Evolutionary conservation across 2,113 vertebrate genomes (phyloP).

Genomic region (Nesospiza acunhae): DNA sequence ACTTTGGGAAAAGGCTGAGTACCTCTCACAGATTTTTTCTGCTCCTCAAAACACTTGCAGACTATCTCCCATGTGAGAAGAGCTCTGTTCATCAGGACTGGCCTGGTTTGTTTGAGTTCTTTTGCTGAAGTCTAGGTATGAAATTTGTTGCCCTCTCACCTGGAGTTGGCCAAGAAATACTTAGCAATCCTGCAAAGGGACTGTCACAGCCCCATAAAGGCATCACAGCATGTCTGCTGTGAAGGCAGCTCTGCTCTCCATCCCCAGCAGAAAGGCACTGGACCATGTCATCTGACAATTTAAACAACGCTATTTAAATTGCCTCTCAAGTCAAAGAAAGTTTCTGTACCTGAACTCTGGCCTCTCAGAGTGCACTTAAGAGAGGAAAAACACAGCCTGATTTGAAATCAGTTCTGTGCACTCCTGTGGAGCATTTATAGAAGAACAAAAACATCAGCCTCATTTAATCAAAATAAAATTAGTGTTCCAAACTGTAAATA

Average conservation of each 20-base stretch:
- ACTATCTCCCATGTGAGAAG: neutral
- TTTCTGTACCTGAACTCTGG: constrained; percentile 26
- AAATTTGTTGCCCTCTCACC: neutral
- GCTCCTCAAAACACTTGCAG: neutral
- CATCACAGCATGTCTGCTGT: neutral
- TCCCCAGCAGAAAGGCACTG: neutral
- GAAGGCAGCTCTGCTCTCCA: neutral
- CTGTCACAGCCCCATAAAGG: neutral
- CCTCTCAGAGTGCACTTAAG: neutral
- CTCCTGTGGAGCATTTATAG: neutral
- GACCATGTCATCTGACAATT: neutral
- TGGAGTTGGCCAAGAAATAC: neutral
- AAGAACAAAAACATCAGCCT: constrained; percentile 2
- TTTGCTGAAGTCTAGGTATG: neutral
- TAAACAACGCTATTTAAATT: constrained; percentile 9
- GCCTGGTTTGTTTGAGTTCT: neutral
- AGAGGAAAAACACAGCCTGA: neutral
- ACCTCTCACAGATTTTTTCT: neutral
- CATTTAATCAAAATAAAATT: neutral
- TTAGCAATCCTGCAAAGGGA: neutral
- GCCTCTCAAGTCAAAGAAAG: neutral
- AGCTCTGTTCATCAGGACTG: neutral
- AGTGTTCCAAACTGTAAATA: neutral
- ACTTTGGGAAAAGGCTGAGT: neutral
- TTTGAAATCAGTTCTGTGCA: neutral